Evolutionary conservation across 2,113 vertebrate genomes (phyloP).

Genomic region (Gasterosteus aculeatus): DNA sequence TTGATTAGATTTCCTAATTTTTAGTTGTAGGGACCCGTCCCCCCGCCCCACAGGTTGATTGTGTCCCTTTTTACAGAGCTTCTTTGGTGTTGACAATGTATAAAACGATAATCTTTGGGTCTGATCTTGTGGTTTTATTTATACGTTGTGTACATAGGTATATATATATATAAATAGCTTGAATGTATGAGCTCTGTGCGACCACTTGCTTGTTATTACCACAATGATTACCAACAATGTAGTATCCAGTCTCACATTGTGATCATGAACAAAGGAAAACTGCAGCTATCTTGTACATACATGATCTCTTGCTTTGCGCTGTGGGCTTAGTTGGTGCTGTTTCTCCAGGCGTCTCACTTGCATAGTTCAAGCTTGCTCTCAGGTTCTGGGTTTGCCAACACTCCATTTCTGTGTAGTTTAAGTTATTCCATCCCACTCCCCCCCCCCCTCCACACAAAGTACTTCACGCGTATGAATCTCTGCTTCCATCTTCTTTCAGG

Average conservation of each 20-base stretch:
- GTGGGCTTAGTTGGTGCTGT: conserved; percentile 54
- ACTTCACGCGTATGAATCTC: conserved; percentile 36
- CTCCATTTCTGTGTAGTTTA: conserved; percentile 73
- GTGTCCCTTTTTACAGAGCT: conserved; percentile 41
- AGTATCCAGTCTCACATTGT: conserved; percentile 3
- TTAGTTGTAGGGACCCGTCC: conserved; percentile 45
- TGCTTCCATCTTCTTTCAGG: conserved; percentile 5
- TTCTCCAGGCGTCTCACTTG: conserved; percentile 48
- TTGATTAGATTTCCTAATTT: conserved; percentile 62
- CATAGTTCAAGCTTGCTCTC: conserved; percentile 77
- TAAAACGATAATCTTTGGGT: conserved; percentile 63
- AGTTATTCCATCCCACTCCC: neutral
- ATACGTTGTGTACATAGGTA: conserved; percentile 81
- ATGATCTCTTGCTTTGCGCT: conserved; percentile 45
- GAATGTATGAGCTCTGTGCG: conserved; percentile 73
- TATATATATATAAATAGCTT: conserved; percentile 77
- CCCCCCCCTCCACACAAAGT: conserved; percentile 23
- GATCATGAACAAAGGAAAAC: conserved; percentile 44
- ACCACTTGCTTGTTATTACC: conserved; percentile 67
- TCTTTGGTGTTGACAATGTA: conserved; percentile 64
- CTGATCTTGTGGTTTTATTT: conserved; percentile 81
- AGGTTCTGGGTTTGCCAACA: conserved; percentile 68
- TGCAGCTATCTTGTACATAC: conserved; percentile 73
- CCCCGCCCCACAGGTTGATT: conserved; percentile 41
- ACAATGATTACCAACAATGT: conserved; percentile 51